A percentile compares a stretch with the other conserved stretches of the same genome.
Conservation (phyloP, 1,140 invertebrate species). For the Apolygus lucorum region DNA sequence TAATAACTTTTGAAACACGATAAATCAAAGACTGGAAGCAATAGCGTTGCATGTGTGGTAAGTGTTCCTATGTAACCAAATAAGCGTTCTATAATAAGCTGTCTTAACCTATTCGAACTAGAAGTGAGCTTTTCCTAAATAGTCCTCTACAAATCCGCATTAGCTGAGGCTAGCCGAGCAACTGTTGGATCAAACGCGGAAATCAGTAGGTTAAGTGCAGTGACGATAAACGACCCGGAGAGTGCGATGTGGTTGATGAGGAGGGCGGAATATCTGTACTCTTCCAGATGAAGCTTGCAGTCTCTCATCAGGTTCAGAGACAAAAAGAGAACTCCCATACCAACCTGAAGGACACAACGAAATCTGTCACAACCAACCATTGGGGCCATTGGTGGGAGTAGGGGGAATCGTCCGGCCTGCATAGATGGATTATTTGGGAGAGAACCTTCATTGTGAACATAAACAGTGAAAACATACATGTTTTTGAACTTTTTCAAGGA, state of each 20-base stretch:
- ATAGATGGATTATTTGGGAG: too few species aligned
- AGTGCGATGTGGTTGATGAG: conserved; percentile 63
- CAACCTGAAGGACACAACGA: conserved; percentile 28
- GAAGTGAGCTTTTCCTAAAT: neutral
- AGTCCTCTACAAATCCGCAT: conserved; percentile 19
- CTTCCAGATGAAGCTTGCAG: conserved; percentile 58
- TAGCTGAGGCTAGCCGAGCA: conserved; percentile 26
- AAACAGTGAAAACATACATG: too few species aligned
- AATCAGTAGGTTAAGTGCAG: conserved; percentile 67
- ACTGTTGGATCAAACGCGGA: conserved; percentile 60
- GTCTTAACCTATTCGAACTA: too few species aligned
- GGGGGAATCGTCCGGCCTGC: too few species aligned
- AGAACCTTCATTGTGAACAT: too few species aligned
- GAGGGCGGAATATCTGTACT: conserved; percentile 55
- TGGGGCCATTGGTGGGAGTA: neutral
- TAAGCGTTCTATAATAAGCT: too few species aligned
- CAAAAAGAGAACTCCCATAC: conserved; percentile 54
- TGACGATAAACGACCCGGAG: conserved; percentile 58
- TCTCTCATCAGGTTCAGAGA: conserved; percentile 63
- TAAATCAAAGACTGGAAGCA: too few species aligned
- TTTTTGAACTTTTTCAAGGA: neutral
- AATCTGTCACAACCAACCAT: neutral
- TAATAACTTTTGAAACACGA: too few species aligned
- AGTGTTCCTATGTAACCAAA: too few species aligned
- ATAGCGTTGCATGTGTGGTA: too few species aligned